phyloP scores from a whole-genome alignment of 2,888 invertebrate species.

The Andrena hattorfiana region DNA sequence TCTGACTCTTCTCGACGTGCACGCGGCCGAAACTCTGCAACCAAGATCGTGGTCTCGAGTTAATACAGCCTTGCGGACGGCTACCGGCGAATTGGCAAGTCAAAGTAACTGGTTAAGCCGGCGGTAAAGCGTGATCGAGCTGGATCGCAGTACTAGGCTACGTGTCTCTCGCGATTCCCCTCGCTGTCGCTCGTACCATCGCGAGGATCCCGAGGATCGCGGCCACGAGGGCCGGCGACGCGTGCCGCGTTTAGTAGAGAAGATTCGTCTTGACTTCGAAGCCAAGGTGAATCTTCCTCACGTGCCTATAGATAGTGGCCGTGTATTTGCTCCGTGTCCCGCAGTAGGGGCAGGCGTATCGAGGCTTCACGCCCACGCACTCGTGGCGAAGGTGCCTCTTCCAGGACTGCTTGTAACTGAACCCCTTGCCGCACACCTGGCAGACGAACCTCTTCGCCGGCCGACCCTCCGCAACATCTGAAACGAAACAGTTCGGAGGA shows the following conservation, averaged over 20 bases:
- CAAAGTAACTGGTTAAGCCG: not conserved
- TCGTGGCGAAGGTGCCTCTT: slow-evolving; percentile 8
- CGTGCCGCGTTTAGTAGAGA: not conserved
- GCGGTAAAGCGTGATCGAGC: not conserved
- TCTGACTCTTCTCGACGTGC: not conserved
- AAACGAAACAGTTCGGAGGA: slow-evolving; percentile 37
- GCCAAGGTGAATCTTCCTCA: slow-evolving; percentile 76
- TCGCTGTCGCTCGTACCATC: no score
- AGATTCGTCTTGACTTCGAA: slow-evolving; percentile 25
- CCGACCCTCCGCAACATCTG: slow-evolving; percentile 13
- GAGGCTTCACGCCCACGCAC: slow-evolving; percentile 6
- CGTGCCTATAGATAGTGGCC: slow-evolving; percentile 77
- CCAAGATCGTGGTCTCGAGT: slow-evolving; percentile 52
- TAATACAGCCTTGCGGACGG: slow-evolving; percentile 23
- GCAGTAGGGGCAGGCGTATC: slow-evolving; percentile 75
- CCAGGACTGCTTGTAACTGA: slow-evolving; percentile 8
- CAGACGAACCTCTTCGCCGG: slow-evolving; percentile 12
- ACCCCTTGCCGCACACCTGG: not conserved
- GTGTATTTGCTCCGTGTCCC: slow-evolving; percentile 72
- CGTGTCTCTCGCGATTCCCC: no score
- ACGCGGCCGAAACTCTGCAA: slow-evolving; percentile 72
- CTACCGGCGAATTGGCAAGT: not conserved
- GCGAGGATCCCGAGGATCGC: no score
- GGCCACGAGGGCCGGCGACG: no score
- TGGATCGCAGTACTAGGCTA: no score